Percentiles rank a stretch among this genome's conserved stretches.
These are phyloP conservation scores for Octonoba sinensis DNA, from an alignment of 2,888 invertebrate genomes.

Conservation along the genomic window DNA sequence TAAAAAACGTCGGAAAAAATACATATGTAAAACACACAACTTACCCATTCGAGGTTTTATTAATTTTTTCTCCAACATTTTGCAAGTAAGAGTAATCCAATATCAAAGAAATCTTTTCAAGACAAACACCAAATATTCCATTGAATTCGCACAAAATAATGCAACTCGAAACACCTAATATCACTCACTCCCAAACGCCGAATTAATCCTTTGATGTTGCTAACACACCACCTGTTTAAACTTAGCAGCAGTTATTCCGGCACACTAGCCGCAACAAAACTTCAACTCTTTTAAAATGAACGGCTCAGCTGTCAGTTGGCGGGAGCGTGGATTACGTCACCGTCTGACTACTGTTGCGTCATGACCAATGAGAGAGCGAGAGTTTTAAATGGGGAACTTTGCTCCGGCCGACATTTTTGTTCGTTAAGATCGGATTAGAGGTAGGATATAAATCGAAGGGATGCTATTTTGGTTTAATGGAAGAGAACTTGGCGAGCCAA, in stretches of 20 bases:
- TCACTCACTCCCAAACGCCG: constrained; percentile 1
- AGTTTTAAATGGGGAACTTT: not conserved
- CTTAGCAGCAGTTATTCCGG: constrained; percentile 12
- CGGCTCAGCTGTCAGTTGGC: constrained; percentile 61
- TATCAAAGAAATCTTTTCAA: too few relatives aligned
- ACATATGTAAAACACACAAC: not conserved
- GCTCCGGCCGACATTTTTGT: constrained; percentile 37
- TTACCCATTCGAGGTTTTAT: constrained; percentile 46
- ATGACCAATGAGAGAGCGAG: constrained; percentile 52
- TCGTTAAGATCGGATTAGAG: constrained; percentile 1
- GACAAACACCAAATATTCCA: not conserved
- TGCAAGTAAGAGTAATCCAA: constrained; percentile 4
- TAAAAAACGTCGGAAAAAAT: too few relatives aligned
- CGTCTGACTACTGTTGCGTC: constrained; percentile 59
- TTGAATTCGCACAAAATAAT: not conserved
- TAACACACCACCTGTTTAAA: constrained; percentile 46
- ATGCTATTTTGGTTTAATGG: too few relatives aligned
- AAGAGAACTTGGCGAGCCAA: too few relatives aligned
- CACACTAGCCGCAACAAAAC: constrained; percentile 48
- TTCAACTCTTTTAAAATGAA: constrained; percentile 61
- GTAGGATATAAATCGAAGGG: too few relatives aligned
- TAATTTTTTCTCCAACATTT: constrained; percentile 54
- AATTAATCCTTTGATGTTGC: constrained; percentile 23
- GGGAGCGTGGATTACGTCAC: constrained; percentile 50
- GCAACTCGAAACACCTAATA: too few relatives aligned